Conservation (phyloP, 2,888 invertebrate species). For the Myathropa florea region DNA sequence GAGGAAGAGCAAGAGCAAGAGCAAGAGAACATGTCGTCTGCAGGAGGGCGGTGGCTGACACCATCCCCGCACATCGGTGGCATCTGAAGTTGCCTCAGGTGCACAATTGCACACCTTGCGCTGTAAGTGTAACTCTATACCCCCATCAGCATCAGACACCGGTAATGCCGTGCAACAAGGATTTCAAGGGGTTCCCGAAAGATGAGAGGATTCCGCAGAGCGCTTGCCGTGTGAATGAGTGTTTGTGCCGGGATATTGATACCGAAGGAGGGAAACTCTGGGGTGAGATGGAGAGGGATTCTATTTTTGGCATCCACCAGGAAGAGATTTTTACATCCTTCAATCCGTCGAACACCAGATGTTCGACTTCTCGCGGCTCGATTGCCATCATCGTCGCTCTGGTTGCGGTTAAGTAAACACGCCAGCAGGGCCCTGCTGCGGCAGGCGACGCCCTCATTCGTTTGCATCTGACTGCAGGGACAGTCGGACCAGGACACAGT, state of each 20-base stretch:
- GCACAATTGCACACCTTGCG: constrained; percentile 52
- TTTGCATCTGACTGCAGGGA: constrained; percentile 6
- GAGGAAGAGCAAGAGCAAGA: no score
- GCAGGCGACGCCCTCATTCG: constrained; percentile 28
- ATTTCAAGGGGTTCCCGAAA: constrained; percentile 17
- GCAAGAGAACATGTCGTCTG: no score
- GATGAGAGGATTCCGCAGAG: constrained; percentile 1
- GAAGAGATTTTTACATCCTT: constrained; percentile 36
- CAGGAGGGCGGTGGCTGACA: background rate
- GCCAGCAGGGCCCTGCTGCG: background rate
- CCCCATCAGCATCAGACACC: constrained; percentile 46
- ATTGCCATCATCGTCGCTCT: background rate
- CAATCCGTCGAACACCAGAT: constrained; percentile 40
- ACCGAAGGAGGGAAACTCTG: constrained; percentile 5
- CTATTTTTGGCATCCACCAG: constrained; percentile 10
- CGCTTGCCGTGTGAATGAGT: constrained; percentile 5
- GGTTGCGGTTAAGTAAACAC: constrained; percentile 46
- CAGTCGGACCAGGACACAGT: constrained; percentile 7
- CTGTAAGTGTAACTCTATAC: constrained; percentile 59
- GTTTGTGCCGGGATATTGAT: constrained; percentile 15
- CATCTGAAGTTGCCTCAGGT: constrained; percentile 57
- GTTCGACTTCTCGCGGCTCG: constrained; percentile 18
- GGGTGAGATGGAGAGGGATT: constrained; percentile 4
- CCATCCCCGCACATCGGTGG: background rate
- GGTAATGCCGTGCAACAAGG: constrained; percentile 25